These are phyloP conservation scores for Macrotis lagotis DNA, from an alignment of 2,113 vertebrate species.

Conservation along the genomic window DNA sequence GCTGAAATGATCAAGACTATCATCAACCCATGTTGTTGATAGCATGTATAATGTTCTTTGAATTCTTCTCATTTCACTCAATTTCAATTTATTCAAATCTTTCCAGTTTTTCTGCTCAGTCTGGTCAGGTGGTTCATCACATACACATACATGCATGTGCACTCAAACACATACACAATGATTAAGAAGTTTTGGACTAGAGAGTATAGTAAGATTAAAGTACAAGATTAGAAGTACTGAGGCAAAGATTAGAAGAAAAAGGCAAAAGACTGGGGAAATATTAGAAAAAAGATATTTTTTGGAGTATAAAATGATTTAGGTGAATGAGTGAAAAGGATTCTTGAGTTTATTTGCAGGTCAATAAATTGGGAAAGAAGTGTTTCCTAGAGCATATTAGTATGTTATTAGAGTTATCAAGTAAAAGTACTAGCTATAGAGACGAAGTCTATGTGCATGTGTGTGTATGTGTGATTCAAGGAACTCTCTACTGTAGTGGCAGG, in stretches of 20 bases:
- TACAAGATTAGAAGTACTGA: background rate
- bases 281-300: background rate
- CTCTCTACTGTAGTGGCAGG: background rate
- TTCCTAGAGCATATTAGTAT: background rate
- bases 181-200: background rate
- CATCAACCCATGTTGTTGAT: too few relatives aligned
- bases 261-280: background rate
- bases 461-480: background rate
- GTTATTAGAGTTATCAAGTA: background rate
- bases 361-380: background rate
- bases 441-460: background rate
- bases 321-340: background rate
- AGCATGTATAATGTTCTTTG: too few relatives aligned
- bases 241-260: too few relatives aligned
- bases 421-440: background rate
- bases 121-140: background rate
- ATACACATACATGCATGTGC: background rate
- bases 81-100: too few relatives aligned
- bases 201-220: background rate
- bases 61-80: too few relatives aligned
- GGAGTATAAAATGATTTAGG: background rate
- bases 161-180: background rate
- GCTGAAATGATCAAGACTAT: too few relatives aligned
- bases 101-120: too few relatives aligned
- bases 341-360: background rate